Evolutionary conservation across 1,140 invertebrate genomes (phyloP), one percentile per base, ranked within the genome.

Genomic region (Drosophila miranda): DNA sequence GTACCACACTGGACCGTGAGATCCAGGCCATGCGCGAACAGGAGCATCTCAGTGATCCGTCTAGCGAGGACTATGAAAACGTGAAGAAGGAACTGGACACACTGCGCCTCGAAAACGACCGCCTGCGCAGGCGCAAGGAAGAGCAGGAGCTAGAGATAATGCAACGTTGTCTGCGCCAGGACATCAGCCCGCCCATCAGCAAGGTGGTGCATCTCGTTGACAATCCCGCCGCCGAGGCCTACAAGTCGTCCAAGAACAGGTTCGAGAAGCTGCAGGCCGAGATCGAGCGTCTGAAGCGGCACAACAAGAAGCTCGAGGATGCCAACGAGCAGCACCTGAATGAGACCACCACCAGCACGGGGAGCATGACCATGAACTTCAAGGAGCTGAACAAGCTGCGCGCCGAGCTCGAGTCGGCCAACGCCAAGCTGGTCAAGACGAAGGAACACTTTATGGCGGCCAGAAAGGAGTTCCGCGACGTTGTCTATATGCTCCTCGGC

Each of bases 391-490:
- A 94, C 75, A 93, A 95, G 54, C 83, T 97, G 21, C 94, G 94
- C 72, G 93, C 95, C 44, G 93, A 95, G 77, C 87, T 96, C 2
- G 95, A 96, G 66, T 94, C 93, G 11, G 93, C 94, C 71, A 94
- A 96, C 73, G 92, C 94, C 28, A 95, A 95, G 91, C 94, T 94
- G 57, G 93, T 95, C 68, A 94, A 95, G 74, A 91, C 96, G 78
- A 96, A 96, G 91, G 96, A 98, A 77, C 95, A 94, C 48, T 98
- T 97, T 80, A 96, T 95, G 75, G 94, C 94, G 19, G 95, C 94
- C 0, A 95, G 95, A 71, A 94, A 95, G 72, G 96, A 98, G 82
- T 97, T 97, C 82, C 93, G 97, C 46, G 95, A 98, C 87, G 95
- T 96, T 0, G 95, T 95, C 83, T 98, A 97, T 75, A 94, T 95